phyloP scores from a whole-genome alignment of 2,797 vertebrate genomes.

The Acipenser oxyrinchus region DNA sequence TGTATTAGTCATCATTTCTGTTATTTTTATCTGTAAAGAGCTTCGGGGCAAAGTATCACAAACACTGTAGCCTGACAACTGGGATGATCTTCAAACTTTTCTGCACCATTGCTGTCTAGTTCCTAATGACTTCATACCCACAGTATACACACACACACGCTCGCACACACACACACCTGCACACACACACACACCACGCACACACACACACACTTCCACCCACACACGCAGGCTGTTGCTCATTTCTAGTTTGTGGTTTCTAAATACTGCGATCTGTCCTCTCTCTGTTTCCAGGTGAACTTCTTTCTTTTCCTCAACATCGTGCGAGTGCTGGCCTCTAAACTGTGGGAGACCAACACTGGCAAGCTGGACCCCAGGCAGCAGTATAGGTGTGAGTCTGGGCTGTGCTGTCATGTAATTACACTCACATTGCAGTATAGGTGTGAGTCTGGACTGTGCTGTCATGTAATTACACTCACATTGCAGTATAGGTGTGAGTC shows the following conservation, averaged over 20 bases:
- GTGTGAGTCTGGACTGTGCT: conserved; percentile 30
- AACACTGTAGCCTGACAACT: no score
- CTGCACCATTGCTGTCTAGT: not conserved
- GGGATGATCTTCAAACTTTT: no score
- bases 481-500: conserved; percentile 59
- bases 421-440: conserved; percentile 48
- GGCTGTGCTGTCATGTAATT: no score
- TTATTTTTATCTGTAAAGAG: no score
- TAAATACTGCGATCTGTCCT: not conserved
- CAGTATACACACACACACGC: not conserved
- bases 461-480: not conserved
- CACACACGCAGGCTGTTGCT: not conserved
- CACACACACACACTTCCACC: not conserved
- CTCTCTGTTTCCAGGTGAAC: conserved; percentile 53
- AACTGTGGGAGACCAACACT: conserved; percentile 76
- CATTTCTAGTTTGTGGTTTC: not conserved
- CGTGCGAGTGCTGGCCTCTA: conserved; percentile 69
- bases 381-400: conserved; percentile 60
- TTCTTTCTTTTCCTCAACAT: conserved; percentile 77
- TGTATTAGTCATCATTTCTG: no score
- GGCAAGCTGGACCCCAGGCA: conserved; percentile 71
- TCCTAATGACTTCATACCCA: no score
- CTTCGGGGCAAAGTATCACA: no score
- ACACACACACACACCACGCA: not conserved
- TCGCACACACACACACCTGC: conserved; percentile 1